Evolutionary conservation across 2,888 invertebrate species (phyloP), one percentile per base, ranked within the genome.

Genomic region (Diplolepis rosae): DNA sequence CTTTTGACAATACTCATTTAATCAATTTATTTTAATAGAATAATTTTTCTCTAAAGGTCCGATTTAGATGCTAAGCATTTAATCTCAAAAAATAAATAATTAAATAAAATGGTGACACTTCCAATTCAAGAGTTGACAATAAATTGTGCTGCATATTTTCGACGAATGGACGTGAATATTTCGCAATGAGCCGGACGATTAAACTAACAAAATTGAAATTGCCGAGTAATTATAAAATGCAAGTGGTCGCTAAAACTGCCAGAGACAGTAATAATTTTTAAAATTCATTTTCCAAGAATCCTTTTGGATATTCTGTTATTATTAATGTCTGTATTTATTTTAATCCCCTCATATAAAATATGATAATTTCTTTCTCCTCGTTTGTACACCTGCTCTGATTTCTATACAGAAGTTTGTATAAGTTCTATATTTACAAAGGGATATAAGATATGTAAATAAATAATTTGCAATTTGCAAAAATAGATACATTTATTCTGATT

Each of bases 141-240:
- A 11, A 9, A 22, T 48, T 48, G 3, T 48, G 24, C 35, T 35
- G 32, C 22, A 61, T 32, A 35, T 61, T 39, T 61, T 61, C 35
- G 22, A 61, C 7, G 35, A 61, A 61, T 35, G 39, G 22, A 4
- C 30, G 39, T 35, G 22, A 35, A 35, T n/a, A 61, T 35, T 61
- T 61, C 35, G 35, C 35, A 61, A 61, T 61, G 35, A 61, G 24
- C 22, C 39, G 35, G 22, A 39, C 39, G 39, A 61, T 61, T 61
- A 39, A 61, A 61, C 61, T 61, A 35, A 61, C 24, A 35, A 61
- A 39, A 61, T 39, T 61, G 61, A 61, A 61, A 61, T 39, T 61
- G 61, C n/a, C n/a, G 24, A 18, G 61, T 39, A 39, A 56, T 32
- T 56, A 35, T 4, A 35, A 35, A 56, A 39, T 35, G 13, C 35